Percentiles rank a stretch among this genome's conserved stretches.
Conservation (phyloP, 2,888 invertebrate genomes). For the Drosophila stalkeri region DNA sequence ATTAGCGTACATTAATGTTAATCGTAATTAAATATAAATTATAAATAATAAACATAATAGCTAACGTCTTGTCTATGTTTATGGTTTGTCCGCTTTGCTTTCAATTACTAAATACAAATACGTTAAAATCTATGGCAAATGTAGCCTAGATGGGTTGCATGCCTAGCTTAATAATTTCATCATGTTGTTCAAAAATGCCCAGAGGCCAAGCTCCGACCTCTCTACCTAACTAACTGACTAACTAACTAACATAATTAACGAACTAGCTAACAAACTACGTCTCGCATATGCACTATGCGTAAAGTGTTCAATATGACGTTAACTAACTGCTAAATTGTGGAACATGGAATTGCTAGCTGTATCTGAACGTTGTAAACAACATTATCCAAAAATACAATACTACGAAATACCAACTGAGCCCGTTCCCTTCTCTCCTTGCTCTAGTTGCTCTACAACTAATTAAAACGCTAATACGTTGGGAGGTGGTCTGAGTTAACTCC, state of each 20-base stretch:
- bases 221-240: constrained; percentile 57
- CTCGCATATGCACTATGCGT: constrained; percentile 13
- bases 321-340: constrained; percentile 67
- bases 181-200: constrained; percentile 69
- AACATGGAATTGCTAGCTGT: constrained; percentile 81
- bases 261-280: constrained; percentile 49
- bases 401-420: constrained; percentile 54
- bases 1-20: constrained; percentile 53
- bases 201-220: constrained; percentile 43
- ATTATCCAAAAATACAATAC: constrained; percentile 66
- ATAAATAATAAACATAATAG: constrained; percentile 37
- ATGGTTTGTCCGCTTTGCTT: constrained; percentile 72
- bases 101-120: constrained; percentile 48
- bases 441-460: constrained; percentile 52
- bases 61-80: constrained; percentile 60
- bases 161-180: constrained; percentile 71
- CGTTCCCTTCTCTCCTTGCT: constrained; percentile 17
- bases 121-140: constrained; percentile 24
- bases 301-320: constrained; percentile 25
- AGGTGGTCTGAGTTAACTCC: constrained; percentile 63
- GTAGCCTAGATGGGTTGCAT: constrained; percentile 49
- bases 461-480: constrained; percentile 76
- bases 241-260: constrained; percentile 51
- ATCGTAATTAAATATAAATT: constrained; percentile 27
- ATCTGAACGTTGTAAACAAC: constrained; percentile 65